Percentiles rank a stretch among this genome's conserved stretches.
Conservation (phyloP, 2,797 vertebrate genomes). For the Acipenser ruthenus region DNA sequence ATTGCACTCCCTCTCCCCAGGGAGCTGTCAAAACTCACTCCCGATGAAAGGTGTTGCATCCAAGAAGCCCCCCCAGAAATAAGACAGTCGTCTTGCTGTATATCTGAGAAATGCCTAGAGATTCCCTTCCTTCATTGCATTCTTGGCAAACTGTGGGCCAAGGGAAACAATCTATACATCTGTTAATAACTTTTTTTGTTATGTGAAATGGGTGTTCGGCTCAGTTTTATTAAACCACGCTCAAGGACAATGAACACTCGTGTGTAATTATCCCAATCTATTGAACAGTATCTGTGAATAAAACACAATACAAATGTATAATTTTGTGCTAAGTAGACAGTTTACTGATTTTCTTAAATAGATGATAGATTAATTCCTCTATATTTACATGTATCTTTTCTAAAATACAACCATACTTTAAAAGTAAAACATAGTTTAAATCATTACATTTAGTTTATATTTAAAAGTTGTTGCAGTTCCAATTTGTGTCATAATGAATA, state of each 20-base stretch:
- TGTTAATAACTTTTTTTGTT: neutral
- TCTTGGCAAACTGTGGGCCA: neutral
- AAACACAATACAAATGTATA: constrained; percentile 12
- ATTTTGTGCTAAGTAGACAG: neutral
- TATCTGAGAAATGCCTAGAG: neutral
- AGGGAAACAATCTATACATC: neutral
- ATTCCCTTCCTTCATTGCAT: neutral
- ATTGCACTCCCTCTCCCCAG: constrained; percentile 37
- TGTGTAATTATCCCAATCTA: neutral
- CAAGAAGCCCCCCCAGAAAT: neutral
- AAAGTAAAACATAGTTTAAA: no score
- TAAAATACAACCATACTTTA: no score
- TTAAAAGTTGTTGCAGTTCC: no score
- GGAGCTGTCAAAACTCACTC: constrained; percentile 40
- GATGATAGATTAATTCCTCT: no score
- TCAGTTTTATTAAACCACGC: neutral
- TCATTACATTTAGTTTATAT: no score
- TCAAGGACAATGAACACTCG: constrained; percentile 34
- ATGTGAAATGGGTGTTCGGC: neutral
- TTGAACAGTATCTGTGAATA: constrained; percentile 11
- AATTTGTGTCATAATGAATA: no score
- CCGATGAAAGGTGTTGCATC: constrained; percentile 30
- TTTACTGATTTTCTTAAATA: neutral
- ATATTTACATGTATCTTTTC: no score
- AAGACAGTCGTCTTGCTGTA: neutral